Evolutionary conservation across 1,140 invertebrate species (phyloP).

Genomic region (Achatina immaculata): DNA sequence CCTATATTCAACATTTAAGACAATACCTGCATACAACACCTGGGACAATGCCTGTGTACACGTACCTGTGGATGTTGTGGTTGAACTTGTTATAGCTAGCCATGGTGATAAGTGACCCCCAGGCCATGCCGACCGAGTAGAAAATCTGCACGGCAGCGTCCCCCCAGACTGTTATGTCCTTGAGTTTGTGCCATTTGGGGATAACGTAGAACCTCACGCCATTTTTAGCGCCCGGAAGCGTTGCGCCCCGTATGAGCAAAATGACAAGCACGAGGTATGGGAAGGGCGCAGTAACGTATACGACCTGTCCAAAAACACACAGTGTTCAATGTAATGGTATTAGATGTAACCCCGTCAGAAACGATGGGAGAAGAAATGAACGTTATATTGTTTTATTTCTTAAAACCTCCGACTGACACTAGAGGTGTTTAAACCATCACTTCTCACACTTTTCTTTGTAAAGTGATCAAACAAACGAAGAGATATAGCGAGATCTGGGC

Average conservation of each 20-base stretch:
- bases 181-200: conserved; percentile 49
- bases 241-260: conserved; percentile 2
- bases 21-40: no score
- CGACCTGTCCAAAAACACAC: conserved; percentile 13
- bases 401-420: no score
- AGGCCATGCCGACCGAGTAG: conserved; percentile 53
- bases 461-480: no score
- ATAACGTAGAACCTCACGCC: conserved; percentile 79
- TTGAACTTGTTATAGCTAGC: conserved; percentile 56
- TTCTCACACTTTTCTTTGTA: no score
- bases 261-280: conserved; percentile 19
- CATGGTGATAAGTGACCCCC: conserved; percentile 54
- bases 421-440: no score
- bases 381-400: no score
- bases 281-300: conserved; percentile 18
- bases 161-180: conserved; percentile 39
- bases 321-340: no score
- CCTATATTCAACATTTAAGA: no score
- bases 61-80: conserved; percentile 44
- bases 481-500: no score
- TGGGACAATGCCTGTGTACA: no score
- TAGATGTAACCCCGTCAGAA: no score
- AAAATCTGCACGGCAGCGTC: conserved; percentile 55
- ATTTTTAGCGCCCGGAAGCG: conserved; percentile 63
- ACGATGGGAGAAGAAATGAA: no score